phyloP scores from a whole-genome alignment of 2,113 vertebrate genomes.

The Ceyx margarethae region DNA sequence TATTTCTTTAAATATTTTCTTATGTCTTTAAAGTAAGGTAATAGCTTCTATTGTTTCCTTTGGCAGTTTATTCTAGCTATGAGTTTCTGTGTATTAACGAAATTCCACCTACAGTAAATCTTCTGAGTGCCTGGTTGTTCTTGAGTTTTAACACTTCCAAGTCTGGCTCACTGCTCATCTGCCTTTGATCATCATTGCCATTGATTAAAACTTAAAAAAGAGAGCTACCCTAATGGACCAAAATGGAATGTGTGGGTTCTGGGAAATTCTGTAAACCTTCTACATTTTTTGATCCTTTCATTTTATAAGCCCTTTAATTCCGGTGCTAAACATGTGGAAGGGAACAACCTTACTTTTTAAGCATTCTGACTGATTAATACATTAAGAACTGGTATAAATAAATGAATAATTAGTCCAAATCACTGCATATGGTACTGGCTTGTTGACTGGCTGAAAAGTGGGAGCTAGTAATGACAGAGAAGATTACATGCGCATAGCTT shows the following conservation, averaged over 20 bases:
- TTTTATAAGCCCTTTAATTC: slow-evolving; percentile 4
- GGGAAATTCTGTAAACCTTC: neutral
- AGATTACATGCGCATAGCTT: neutral
- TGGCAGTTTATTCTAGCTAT: slow-evolving; percentile 51
- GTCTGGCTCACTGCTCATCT: neutral
- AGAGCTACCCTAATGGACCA: neutral
- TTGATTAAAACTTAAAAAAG: neutral
- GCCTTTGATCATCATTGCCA: neutral
- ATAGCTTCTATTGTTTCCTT: slow-evolving; percentile 47
- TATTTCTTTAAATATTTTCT: slow-evolving; percentile 54
- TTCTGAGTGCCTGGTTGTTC: neutral
- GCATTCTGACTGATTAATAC: neutral
- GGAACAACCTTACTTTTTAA: neutral
- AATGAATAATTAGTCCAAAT: neutral
- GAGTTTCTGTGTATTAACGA: slow-evolving; percentile 40
- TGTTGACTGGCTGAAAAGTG: neutral
- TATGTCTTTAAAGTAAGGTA: slow-evolving; percentile 35
- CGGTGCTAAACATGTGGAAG: neutral
- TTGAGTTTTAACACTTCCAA: slow-evolving; percentile 36
- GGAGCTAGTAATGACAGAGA: neutral
- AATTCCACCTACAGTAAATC: slow-evolving; percentile 60
- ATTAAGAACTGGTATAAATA: neutral
- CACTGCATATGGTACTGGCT: neutral
- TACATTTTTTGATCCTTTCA: neutral
- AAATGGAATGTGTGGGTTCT: neutral